Evolutionary conservation across 2,113 vertebrate species (phyloP).

Genomic region (Plecotus auritus): DNA sequence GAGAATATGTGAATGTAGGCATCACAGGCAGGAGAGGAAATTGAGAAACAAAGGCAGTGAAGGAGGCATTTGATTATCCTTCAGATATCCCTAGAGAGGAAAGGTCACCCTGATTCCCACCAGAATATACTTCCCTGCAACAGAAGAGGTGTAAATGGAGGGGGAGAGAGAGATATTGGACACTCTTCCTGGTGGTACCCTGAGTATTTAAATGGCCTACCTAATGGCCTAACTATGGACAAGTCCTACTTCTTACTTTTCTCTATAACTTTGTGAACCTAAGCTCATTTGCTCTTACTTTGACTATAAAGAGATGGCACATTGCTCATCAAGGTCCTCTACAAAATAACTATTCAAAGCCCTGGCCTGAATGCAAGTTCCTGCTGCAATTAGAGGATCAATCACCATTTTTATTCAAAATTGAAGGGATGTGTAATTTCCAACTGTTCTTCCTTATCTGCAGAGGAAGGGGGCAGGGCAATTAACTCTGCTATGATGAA

Average conservation of each 20-base stretch:
- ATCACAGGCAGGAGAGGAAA: neutral
- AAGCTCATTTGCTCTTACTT: neutral
- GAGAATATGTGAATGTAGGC: neutral
- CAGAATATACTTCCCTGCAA: neutral
- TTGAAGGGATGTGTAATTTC: neutral
- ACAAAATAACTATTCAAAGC: neutral
- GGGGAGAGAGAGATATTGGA: accelerated
- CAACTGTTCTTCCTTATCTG: neutral
- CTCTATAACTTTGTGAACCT: neutral
- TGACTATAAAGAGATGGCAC: neutral
- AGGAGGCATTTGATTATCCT: neutral
- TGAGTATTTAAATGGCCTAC: neutral
- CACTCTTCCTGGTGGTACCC: neutral
- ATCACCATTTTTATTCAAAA: neutral
- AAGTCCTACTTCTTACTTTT: neutral
- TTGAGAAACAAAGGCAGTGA: neutral
- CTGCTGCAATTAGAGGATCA: neutral
- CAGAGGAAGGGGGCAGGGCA: neutral
- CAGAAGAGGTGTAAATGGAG: neutral
- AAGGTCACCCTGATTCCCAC: neutral
- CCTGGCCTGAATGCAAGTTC: neutral
- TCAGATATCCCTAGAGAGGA: neutral
- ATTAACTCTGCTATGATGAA: neutral
- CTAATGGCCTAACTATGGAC: neutral
- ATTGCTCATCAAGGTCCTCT: neutral